A percentile compares a stretch with the other conserved stretches of the same genome.
Evolutionary conservation across 2,113 vertebrate species (phyloP).

Genomic region (Serinus canaria): DNA sequence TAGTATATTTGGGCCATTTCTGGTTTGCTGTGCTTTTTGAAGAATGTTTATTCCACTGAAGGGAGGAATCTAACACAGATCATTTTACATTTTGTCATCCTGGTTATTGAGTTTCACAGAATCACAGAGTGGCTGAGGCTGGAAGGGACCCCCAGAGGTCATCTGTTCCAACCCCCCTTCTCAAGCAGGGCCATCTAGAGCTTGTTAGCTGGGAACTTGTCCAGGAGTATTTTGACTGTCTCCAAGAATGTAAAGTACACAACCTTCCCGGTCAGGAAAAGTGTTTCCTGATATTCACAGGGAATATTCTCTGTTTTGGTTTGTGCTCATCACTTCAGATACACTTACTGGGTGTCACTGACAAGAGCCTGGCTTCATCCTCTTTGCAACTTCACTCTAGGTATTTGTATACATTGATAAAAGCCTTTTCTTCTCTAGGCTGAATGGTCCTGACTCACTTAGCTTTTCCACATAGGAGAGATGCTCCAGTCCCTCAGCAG

Average conservation of each 20-base stretch:
- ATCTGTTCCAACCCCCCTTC: neutral
- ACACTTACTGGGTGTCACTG: neutral
- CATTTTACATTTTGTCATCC: neutral
- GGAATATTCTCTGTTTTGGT: neutral
- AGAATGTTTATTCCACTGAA: neutral
- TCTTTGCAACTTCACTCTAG: neutral
- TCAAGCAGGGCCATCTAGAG: neutral
- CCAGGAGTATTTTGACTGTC: neutral
- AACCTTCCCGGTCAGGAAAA: neutral
- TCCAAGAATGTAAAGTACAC: neutral
- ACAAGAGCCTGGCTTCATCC: neutral
- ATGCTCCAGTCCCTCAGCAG: neutral
- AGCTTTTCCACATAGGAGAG: neutral
- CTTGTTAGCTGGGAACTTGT: neutral
- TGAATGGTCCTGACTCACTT: neutral
- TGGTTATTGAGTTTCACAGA: neutral
- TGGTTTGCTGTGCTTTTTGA: neutral
- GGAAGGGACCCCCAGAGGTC: neutral
- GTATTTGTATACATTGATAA: neutral
- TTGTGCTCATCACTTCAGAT: neutral
- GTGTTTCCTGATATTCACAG: neutral
- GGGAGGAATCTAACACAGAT: neutral
- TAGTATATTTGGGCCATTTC: neutral
- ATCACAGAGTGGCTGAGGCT: neutral
- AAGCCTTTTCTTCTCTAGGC: neutral